phyloP scores from a whole-genome alignment of 2,888 invertebrate species.

The Tineola bisselliella region DNA sequence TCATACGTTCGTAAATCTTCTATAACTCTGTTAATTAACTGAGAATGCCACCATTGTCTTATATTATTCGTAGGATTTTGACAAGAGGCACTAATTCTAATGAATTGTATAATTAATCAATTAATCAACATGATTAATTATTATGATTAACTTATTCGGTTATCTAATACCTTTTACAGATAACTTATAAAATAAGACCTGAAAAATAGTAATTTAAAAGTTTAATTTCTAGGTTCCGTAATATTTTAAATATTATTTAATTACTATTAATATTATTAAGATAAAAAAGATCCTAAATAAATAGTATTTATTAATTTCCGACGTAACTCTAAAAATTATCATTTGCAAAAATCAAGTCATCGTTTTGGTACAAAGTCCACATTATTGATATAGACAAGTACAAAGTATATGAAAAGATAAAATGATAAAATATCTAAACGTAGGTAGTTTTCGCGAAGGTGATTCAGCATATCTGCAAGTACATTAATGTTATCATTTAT shows the following conservation, averaged over 20 bases:
- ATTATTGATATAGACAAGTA: background rate
- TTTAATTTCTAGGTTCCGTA: no score
- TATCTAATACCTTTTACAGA: background rate
- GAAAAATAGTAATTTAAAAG: no score
- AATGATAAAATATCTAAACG: background rate
- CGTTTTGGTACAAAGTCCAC: slow-evolving; percentile 3
- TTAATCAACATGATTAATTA: background rate
- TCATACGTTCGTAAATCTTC: no score
- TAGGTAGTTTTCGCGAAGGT: background rate
- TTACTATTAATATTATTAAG: no score
- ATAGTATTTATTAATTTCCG: no score
- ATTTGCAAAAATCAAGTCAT: background rate
- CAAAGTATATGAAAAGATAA: background rate
- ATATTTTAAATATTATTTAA: no score
- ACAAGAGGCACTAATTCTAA: background rate
- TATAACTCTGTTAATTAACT: no score
- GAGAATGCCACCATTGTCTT: no score
- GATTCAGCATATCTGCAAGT: background rate
- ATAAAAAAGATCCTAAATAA: no score
- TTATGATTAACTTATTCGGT: background rate
- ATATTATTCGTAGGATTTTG: background rate
- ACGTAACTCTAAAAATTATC: background rate
- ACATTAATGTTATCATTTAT: background rate
- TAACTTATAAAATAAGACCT: no score
- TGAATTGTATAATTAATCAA: background rate